Base-by-base conservation (phyloP, 2,888 invertebrate species). In the Phrixothrix hirtus region DNA sequence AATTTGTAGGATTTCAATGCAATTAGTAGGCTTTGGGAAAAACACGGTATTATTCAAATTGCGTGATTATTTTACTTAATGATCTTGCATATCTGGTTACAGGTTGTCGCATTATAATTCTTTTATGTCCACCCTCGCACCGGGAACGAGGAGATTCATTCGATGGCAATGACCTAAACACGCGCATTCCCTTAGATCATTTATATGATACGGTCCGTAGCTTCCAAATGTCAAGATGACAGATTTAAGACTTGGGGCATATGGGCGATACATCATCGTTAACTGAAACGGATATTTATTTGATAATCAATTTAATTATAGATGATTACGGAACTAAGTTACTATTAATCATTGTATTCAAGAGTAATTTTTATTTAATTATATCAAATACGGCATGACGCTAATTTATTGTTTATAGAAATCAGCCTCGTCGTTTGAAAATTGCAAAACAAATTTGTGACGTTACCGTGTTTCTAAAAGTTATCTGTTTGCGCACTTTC, bases 111-210 rank as follows among this genome's bases (percentile, higher is more conserved):
- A 11, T 29, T 2, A 17, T 16, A 15, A 54, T 42, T 49, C 47
- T 49, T 54, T 43, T 16, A 48, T 34, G 48, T 42, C 45, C 49
- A 51, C 73, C 75, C 68, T 77, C 76, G 76, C 76, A 78, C 76
- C 75, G 76, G 76, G 76, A 77, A 74, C 73, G 2, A 73, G 75
- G 71, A 77, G n/a, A n/a, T n/a, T n/a, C n/a, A n/a, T n/a, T 75
- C 77, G 78, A 75, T 76, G 69, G 76, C 77, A 76, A 76, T 76
- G 76, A 76, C 74, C 75, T 76, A 70, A 75, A 73, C 68, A 69
- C 70, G 63, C 60, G 62, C 60, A 64, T 26, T 25, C 12, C 13
- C 32, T 13, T 13, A 32, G 13, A 32, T 32, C 32, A 32, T 32
- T 32, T 32, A 41, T 49, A 36, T 35, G 32, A 48, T 32, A 41